Base-by-base conservation (phyloP, 1,140 invertebrate species). In the Yoshiicerus persimilis region DNA sequence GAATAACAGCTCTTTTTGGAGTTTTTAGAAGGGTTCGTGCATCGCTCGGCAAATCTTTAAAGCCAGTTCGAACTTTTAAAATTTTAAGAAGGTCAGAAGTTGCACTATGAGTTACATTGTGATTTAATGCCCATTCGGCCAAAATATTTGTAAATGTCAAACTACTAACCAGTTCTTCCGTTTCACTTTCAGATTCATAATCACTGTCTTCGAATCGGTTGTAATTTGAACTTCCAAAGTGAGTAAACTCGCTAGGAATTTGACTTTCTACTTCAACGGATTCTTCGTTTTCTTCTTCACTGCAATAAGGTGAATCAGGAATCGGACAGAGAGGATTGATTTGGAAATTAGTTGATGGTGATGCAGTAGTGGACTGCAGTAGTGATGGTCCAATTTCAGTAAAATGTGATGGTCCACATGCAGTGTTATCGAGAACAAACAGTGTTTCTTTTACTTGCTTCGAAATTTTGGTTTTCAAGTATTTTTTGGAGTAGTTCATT, bases 11-110 rank as follows among this genome's bases (percentile, higher is more conserved):
- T 25, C 13, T 11, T 3, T 27, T 38, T 23, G 85, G 87, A 11
- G 87, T 87, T 62, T 87, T 75, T n/a, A 88, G n/a, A 32, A 90
- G 32, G 23, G 87, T 85, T 20, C 89, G 64, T 23, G 84, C 13
- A 56, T 88, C 87, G 5, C 4, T 39, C 13, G 89, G 89, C 1
- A 87, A 25, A 47, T 84, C 80, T 6, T 10, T 8, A 30, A 77
- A 36, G 27, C 64, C 75, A 4, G 4, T 8, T 25, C 87, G 83
- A 1, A 25, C 27, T 23, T 86, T 64, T 30, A 90, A 64, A 87
- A 86, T 62, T 56, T 88, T 86, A 38, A 47, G 5, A 20, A 47
- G n/a, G 5, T 47, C 41, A 0, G 77, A 36, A 2, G 80, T 30
- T 8, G 85, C 47, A 30, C 8, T 10, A n/a, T 85, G 80, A 20